Percentiles rank a stretch among this genome's conserved stretches.
Evolutionary conservation across 2,888 invertebrate species (phyloP).

Genomic region (Calameuta filiformis): DNA sequence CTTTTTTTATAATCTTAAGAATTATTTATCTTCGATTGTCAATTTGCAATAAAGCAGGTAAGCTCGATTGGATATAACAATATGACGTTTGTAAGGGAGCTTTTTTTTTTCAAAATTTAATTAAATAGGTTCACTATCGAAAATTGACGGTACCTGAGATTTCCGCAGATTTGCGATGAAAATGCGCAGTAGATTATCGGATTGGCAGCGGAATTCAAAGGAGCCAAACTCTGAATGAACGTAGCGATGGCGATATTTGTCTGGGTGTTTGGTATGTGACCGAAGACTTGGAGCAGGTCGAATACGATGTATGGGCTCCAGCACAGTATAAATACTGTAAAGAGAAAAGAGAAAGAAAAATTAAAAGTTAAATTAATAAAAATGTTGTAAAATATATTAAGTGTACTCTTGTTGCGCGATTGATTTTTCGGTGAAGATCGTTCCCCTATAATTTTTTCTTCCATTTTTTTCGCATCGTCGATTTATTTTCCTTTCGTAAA

Average conservation of each 20-base stretch:
- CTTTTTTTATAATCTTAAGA: neutral
- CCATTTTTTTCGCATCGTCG: too few relatives aligned
- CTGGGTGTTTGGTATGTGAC: constrained; percentile 78
- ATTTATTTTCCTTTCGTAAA: neutral
- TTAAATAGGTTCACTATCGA: neutral
- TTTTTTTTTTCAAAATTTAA: neutral
- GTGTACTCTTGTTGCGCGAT: neutral
- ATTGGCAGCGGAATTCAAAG: constrained; percentile 90
- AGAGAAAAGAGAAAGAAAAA: constrained; percentile 25
- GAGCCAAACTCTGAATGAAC: constrained; percentile 87
- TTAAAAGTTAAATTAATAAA: neutral
- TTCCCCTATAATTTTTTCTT: neutral
- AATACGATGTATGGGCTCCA: constrained; percentile 93
- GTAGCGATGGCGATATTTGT: constrained; percentile 83
- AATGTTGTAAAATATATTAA: neutral
- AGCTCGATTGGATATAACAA: neutral
- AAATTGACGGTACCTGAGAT: constrained; percentile 72
- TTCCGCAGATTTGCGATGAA: constrained; percentile 84
- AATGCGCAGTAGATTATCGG: constrained; percentile 91
- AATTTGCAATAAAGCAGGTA: neutral
- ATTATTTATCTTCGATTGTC: neutral
- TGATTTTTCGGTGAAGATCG: neutral
- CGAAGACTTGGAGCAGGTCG: constrained; percentile 86
- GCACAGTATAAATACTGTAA: constrained; percentile 86
- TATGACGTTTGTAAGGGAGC: neutral